Base-by-base conservation (phyloP, 1,140 invertebrate genomes). In the Matsumurasca onukii region DNA sequence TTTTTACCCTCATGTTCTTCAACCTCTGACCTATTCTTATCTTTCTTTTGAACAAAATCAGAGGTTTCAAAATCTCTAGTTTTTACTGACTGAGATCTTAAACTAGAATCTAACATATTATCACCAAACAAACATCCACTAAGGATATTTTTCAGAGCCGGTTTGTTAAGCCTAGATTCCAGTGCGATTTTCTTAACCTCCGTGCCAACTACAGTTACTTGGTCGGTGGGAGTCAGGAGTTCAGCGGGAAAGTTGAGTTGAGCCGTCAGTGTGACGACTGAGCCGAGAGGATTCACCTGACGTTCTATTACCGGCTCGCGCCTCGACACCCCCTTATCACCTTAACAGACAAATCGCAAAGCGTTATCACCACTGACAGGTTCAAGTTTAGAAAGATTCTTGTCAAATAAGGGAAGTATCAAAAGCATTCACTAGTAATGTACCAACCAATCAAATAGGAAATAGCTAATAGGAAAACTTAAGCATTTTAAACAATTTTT, bases 241-340 rank as follows among this genome's bases (percentile, higher is more conserved):
- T 66, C 25, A 13, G 68, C 24, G 49, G 68, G 39, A 52, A 61
- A 49, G 52, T 61, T 62, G 64, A 48, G n/a, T 69, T 66, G 34
- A 39, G 71, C 24, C 30, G 62, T 49, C 22, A 70, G 52, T 2
- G 69, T 72, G 17, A 70, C 67, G 17, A 72, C 69, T 13, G 71
- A 68, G 24, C 71, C 71, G 13, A 72, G 71, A 27, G 69, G 69
- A 29, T 72, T 72, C 30, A 72, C 71, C 45, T 69, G 71, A n/a
- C 71, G 66, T 55, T 72, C 71, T n/a, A 72, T 63, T 5, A 70
- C 51, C 22, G 71, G 62, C 48, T 65, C 66, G 51, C 66, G 61
- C 31, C 62, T 65, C 62, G 29, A 73, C 77, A 29, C 55, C 55
- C 55, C 55, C 24, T 59, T 59, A 5, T 27, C 25, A 59, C 55